Evolutionary conservation across 2,888 invertebrate species (phyloP).

Genomic region (Petrophora chlorosata): DNA sequence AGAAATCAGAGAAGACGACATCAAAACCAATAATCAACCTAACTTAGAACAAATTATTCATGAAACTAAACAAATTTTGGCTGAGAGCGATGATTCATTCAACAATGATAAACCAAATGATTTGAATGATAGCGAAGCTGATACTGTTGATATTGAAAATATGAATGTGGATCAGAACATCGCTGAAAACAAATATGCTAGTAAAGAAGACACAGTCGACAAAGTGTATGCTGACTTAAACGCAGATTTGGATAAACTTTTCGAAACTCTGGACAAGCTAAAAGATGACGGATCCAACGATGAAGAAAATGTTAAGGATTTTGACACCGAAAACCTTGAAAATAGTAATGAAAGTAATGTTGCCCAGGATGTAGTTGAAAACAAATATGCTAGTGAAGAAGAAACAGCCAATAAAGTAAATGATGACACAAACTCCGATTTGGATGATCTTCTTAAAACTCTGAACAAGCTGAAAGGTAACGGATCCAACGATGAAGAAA

Average conservation of each 20-base stretch:
- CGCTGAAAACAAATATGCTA: conserved; percentile 3
- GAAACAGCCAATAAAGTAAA: conserved; percentile 53
- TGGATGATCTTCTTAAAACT: conserved; percentile 56
- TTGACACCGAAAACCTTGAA: conserved; percentile 9
- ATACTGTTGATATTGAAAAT: conserved; percentile 9
- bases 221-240: conserved; percentile 56
- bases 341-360: background rate
- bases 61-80: conserved; percentile 34
- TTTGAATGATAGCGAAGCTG: background rate
- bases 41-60: conserved; percentile 28
- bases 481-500: conserved; percentile 27
- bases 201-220: conserved; percentile 49
- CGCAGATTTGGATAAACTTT: conserved; percentile 56
- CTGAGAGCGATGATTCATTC: conserved; percentile 17
- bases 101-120: conserved; percentile 4
- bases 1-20: conserved; percentile 3
- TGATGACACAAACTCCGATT: conserved; percentile 57
- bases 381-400: conserved; percentile 33
- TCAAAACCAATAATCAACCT: conserved; percentile 5
- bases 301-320: conserved; percentile 12
- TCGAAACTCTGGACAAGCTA: conserved; percentile 56
- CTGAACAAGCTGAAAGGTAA: conserved; percentile 50
- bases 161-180: background rate
- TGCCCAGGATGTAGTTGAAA: conserved; percentile 4
- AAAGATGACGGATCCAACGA: conserved; percentile 34